phyloP scores from a whole-genome alignment of 2,113 vertebrate species.

The Clarias magur region DNA sequence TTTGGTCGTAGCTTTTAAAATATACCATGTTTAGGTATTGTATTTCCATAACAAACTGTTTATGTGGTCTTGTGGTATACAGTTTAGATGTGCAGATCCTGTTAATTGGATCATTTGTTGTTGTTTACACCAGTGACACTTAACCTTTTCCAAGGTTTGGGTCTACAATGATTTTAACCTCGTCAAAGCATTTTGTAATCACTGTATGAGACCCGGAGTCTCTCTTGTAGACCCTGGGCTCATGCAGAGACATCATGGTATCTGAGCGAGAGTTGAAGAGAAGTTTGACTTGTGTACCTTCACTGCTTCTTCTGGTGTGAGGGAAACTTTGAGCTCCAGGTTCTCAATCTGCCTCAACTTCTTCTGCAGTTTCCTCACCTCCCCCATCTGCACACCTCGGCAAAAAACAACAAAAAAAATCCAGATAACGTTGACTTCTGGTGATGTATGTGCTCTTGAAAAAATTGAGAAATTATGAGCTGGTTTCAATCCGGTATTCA shows the following conservation, averaged over 20 bases:
- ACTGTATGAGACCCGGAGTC: neutral
- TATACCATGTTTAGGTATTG: neutral
- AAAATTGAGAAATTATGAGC: neutral
- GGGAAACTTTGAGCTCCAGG: slow-evolving; percentile 77
- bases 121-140: neutral
- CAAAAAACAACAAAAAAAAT: too few relatives aligned
- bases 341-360: slow-evolving; percentile 81
- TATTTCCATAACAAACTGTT: neutral
- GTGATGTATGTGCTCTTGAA: neutral
- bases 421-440: neutral
- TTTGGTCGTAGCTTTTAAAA: neutral
- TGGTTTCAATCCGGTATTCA: neutral
- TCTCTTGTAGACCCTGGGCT: neutral
- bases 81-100: neutral
- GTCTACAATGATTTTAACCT: neutral
- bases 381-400: slow-evolving; percentile 67
- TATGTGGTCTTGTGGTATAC: neutral
- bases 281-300: slow-evolving; percentile 70
- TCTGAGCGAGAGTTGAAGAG: neutral
- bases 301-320: slow-evolving; percentile 71
- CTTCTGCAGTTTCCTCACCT: slow-evolving; percentile 79
- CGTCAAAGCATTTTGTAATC: neutral
- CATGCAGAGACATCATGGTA: too few relatives aligned
- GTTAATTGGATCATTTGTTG: neutral
- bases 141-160: neutral